Conservation (phyloP, 1,140 invertebrate genomes). For the Ceratina australensis region DNA sequence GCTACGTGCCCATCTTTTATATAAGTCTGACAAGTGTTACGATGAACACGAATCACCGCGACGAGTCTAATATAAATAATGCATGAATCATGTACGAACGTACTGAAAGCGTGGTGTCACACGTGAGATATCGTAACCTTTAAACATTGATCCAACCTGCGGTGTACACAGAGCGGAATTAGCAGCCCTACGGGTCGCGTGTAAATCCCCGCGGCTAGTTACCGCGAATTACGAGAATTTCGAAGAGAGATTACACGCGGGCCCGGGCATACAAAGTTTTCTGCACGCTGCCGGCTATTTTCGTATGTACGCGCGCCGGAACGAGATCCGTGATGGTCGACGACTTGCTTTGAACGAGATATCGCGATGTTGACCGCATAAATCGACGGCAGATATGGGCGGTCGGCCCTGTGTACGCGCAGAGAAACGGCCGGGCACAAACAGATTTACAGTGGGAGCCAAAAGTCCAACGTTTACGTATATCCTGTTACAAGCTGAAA, state of each 20-base stretch:
- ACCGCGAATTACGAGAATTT: slow-evolving; percentile 30
- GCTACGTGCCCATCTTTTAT: too few species aligned
- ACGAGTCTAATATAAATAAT: too few species aligned
- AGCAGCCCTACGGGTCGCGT: slow-evolving; percentile 26
- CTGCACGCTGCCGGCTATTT: slow-evolving; percentile 57
- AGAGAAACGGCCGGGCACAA: slow-evolving; percentile 23
- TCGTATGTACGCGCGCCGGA: slow-evolving; percentile 40
- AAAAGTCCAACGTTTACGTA: too few species aligned
- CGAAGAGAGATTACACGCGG: slow-evolving; percentile 7
- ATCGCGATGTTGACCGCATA: slow-evolving; percentile 59
- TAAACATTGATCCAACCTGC: background rate
- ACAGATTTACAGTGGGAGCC: background rate
- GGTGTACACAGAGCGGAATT: background rate
- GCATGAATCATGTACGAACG: too few species aligned
- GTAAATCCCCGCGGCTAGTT: slow-evolving; percentile 29
- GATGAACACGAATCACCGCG: too few species aligned
- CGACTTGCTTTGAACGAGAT: slow-evolving; percentile 60
- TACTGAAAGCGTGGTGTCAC: background rate
- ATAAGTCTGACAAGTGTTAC: too few species aligned
- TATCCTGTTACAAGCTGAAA: too few species aligned
- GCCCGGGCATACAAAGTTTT: slow-evolving; percentile 40
- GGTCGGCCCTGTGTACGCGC: slow-evolving; percentile 32
- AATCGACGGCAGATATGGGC: slow-evolving; percentile 58
- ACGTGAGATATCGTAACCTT: slow-evolving; percentile 7
- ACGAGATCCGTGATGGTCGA: slow-evolving; percentile 49